Percentiles rank a stretch among this genome's conserved stretches.
These are phyloP conservation scores for Epistrophella euchroma DNA, from an alignment of 2,888 invertebrate species.

Conservation along the genomic window DNA sequence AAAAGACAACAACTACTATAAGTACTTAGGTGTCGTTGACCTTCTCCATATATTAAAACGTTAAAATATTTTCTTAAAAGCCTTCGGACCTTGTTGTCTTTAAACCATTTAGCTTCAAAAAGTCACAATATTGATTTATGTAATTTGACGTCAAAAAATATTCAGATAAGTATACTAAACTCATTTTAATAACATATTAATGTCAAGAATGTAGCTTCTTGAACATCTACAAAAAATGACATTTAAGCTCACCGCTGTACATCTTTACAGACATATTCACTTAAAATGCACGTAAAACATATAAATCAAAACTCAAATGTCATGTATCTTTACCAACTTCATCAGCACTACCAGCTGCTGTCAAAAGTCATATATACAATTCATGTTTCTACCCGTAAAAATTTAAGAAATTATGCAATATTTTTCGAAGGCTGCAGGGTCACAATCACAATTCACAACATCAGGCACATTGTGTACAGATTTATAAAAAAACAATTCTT, in stretches of 20 bases:
- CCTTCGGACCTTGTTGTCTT: too few relatives aligned
- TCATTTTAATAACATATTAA: background rate
- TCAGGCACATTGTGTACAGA: background rate
- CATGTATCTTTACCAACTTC: background rate
- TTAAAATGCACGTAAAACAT: background rate
- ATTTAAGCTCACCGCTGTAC: background rate
- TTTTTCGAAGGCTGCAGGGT: slow-evolving; percentile 15
- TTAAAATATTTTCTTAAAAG: too few relatives aligned
- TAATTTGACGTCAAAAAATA: background rate
- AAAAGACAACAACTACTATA: too few relatives aligned
- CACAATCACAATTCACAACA: background rate
- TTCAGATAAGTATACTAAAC: background rate
- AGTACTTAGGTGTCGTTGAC: too few relatives aligned
- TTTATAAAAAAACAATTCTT: slow-evolving; percentile 19
- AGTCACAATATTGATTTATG: background rate
- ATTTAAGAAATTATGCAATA: slow-evolving; percentile 13
- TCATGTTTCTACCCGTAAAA: background rate
- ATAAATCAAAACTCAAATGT: slow-evolving; percentile 19
- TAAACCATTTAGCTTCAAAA: background rate
- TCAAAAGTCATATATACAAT: slow-evolving; percentile 17
- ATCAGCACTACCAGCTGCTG: background rate
- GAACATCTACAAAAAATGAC: background rate
- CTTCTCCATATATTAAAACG: too few relatives aligned
- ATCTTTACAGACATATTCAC: background rate
- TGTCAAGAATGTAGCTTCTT: background rate